Evolutionary conservation across 2,888 invertebrate species (phyloP), one percentile per base, ranked within the genome.

Genomic region (Acrobasis consociella): DNA sequence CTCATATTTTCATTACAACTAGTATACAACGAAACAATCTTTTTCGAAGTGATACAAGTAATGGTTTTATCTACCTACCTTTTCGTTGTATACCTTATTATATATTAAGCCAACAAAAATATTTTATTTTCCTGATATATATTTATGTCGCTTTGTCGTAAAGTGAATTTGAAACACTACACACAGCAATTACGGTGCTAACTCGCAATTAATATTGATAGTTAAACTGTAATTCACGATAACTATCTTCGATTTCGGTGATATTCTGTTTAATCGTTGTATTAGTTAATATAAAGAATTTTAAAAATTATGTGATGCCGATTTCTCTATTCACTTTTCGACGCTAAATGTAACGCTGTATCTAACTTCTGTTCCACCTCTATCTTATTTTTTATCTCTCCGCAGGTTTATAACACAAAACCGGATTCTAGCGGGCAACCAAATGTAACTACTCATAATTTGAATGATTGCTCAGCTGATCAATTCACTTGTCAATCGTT

Each of bases 361-460:
- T 68, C 75, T 79, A 75, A 82, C 74, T 83, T 78, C 79, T 78
- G 72, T 82, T 83, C 82, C 85, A 89, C 85, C 86, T 89, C 89
- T 91, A 84, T 89, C 86, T 90, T 88, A 84, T 83, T 77, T 85
- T 90, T 91, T 89, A 84, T 91, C 86, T 91, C 86, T 92, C 87
- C 91, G 85, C 93, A 93, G 93, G 93, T 93, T 89, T 93, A 93
- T 93, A 92, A 92, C 89, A 89, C 91, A 89, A 93, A 93, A 91
- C 85, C 92, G 93, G 93, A 93, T 82, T 86, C 93, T 89, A 92
- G 87, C 89, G 93, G 91, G 88, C 91, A 93, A 90, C 88, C 85
- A 89, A 92, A 93, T 90, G 93, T 93, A 93, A 93, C 88, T 93
- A 93, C 88, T 87, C 78, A 86, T 81, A 81, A 76, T 80, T 82